These are phyloP conservation scores for Azemiops feae DNA, from an alignment of 2,113 vertebrate species.

Conservation along the genomic window DNA sequence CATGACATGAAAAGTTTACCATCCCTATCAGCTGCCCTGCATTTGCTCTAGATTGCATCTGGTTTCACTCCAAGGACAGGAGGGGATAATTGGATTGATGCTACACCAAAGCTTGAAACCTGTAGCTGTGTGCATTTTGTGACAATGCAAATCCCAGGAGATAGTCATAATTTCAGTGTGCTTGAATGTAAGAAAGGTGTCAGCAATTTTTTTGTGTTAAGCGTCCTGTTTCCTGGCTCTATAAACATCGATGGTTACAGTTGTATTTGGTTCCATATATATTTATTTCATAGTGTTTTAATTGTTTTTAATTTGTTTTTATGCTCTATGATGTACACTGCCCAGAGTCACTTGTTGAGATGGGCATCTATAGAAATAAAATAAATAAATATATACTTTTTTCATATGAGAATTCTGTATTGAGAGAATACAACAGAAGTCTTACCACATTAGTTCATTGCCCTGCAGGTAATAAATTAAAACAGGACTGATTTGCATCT, in stretches of 20 bases:
- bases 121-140: conserved; percentile 7
- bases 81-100: conserved; percentile 6
- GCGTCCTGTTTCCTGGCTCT: background rate
- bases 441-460: background rate
- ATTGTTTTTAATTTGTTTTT: background rate
- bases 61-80: conserved; percentile 4
- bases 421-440: background rate
- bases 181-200: background rate
- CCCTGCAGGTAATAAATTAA: background rate
- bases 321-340: background rate
- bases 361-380: background rate
- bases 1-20: background rate
- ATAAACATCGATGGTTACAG: background rate
- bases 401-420: background rate
- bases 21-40: background rate
- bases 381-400: background rate
- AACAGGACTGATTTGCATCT: background rate
- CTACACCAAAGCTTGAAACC: conserved; percentile 12
- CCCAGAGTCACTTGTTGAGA: background rate
- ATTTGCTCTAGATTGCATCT: conserved; percentile 16
- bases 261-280: background rate
- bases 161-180: background rate
- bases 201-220: background rate
- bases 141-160: background rate
- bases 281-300: background rate